Evolutionary conservation across 2,888 invertebrate genomes (phyloP).

Genomic region (Heliconius sara): DNA sequence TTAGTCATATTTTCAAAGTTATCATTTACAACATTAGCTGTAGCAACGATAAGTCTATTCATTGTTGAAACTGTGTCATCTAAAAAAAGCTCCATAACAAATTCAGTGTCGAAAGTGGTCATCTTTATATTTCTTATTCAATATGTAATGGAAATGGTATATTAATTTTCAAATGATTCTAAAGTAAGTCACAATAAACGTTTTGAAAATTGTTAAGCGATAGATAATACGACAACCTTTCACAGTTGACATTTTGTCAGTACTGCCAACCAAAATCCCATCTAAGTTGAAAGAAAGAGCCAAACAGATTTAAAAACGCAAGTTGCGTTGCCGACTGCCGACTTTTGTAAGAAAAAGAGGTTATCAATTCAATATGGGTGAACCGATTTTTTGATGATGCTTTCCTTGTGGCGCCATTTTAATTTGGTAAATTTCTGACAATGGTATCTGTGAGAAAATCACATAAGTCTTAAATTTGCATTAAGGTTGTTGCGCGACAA

Average conservation of each 20-base stretch:
- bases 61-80: constrained; percentile 69
- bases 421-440: too few relatives aligned
- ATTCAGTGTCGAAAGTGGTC: constrained; percentile 70
- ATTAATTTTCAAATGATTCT: not conserved
- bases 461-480: too few relatives aligned
- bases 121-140: constrained; percentile 19
- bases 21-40: constrained; percentile 69
- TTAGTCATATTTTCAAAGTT: constrained; percentile 65
- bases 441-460: too few relatives aligned
- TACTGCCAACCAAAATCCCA: constrained; percentile 1
- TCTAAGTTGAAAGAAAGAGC: not conserved
- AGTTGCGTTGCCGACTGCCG: too few relatives aligned
- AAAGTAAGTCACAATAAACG: not conserved
- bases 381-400: too few relatives aligned
- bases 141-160: not conserved
- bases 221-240: not conserved
- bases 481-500: too few relatives aligned
- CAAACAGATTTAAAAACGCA: not conserved
- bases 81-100: constrained; percentile 70
- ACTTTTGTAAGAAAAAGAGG: too few relatives aligned
- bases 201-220: not conserved
- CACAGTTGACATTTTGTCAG: constrained; percentile 3
- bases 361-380: too few relatives aligned
- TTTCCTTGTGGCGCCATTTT: too few relatives aligned
- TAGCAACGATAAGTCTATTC: constrained; percentile 69